These are phyloP conservation scores for Sceloporus tristichus DNA, from an alignment of 2,113 vertebrate species.

Conservation along the genomic window DNA sequence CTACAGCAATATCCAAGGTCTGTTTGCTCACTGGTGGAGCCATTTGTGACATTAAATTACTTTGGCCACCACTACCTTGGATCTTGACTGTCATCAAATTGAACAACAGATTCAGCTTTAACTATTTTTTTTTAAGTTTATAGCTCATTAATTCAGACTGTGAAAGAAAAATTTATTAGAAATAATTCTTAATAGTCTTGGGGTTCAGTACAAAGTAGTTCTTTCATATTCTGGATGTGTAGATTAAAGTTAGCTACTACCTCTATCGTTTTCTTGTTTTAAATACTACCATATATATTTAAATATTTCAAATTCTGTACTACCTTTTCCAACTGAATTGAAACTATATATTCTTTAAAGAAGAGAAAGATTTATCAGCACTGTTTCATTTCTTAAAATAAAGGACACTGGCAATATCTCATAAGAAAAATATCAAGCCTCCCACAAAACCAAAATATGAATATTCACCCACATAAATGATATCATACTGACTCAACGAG, in stretches of 20 bases:
- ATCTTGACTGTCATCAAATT: not conserved
- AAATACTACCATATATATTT: not conserved
- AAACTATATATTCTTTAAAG: conserved; percentile 34
- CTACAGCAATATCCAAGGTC: not conserved
- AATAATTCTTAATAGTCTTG: not conserved
- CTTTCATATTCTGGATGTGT: not conserved
- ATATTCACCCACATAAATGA: conserved; percentile 67
- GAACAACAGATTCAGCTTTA: not conserved
- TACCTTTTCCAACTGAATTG: conserved; percentile 26
- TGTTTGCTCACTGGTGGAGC: not conserved
- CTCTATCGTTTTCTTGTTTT: not conserved
- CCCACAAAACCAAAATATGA: conserved; percentile 68
- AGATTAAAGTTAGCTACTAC: not conserved
- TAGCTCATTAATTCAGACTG: not conserved
- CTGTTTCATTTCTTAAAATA: conserved; percentile 57
- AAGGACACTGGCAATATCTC: conserved; percentile 62
- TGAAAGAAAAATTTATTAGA: not conserved
- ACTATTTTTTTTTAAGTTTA: not conserved
- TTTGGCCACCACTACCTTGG: not conserved
- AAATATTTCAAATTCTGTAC: conserved; percentile 12
- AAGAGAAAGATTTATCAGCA: conserved; percentile 53
- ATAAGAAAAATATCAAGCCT: conserved; percentile 72
- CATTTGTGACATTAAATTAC: not conserved
- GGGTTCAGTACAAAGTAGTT: not conserved
- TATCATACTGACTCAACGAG: conserved; percentile 55